Percentiles rank a stretch among this genome's conserved stretches.
Evolutionary conservation across 1,140 invertebrate genomes (phyloP).

Genomic region (Antheraea pernyi): DNA sequence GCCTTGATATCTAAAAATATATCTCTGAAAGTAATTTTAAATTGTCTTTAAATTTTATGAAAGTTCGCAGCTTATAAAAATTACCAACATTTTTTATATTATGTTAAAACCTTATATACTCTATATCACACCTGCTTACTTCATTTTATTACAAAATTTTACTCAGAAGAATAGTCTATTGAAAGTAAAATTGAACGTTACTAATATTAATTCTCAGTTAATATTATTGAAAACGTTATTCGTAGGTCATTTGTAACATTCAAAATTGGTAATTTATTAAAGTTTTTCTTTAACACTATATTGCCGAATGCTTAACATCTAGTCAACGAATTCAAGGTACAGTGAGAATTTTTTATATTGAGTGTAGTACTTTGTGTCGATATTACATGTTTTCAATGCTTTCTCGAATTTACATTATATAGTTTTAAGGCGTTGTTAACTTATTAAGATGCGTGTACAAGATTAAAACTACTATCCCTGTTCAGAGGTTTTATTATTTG

Average conservation of each 20-base stretch:
- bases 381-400: conserved; percentile 20
- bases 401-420: conserved; percentile 10
- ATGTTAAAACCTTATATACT: background rate
- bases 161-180: background rate
- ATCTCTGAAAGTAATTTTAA: too few relatives aligned
- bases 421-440: conserved; percentile 28
- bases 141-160: background rate
- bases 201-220: background rate
- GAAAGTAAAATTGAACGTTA: background rate
- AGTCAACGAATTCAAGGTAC: conserved; percentile 16
- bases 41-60: too few relatives aligned
- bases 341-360: background rate
- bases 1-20: background rate
- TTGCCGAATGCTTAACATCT: conserved; percentile 19
- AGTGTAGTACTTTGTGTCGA: background rate
- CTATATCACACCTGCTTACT: background rate
- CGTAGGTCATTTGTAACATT: background rate
- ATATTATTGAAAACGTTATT: background rate
- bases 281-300: background rate
- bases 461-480: conserved; percentile 28
- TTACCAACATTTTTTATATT: too few relatives aligned
- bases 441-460: conserved; percentile 23
- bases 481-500: conserved; percentile 12
- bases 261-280: background rate
- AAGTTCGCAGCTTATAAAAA: too few relatives aligned